Evolutionary conservation across 2,888 invertebrate genomes (phyloP), one percentile per base, ranked within the genome.

Genomic region (Rotaria macrura): DNA sequence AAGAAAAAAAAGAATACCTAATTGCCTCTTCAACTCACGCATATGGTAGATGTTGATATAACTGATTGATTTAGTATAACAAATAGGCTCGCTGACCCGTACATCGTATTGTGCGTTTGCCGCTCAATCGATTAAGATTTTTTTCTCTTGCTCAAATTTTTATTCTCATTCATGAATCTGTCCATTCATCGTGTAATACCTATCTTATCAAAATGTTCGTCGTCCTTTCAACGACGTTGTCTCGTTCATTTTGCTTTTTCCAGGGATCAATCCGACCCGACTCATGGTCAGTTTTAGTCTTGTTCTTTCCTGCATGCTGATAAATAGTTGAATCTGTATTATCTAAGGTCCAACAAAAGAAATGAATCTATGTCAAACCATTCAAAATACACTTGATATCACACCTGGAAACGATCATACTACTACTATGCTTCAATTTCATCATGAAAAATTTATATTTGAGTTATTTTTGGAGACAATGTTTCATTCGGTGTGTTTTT

Each of bases 401-500:
- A 94, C 95, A 0, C 91, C 99, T 87, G 93, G 93, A 88, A 93
- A 93, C 49, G 96, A 98, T 90, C 92, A 94, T 0, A 93, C 40
- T 38, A 12, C 79, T 43, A 79, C 43, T 43, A 79, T 79, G n/a
- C 29, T 84, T 84, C 4, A 52, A 5, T 52, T 52, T 52, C 47
- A 29, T 52, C 23, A 52, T 52, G 20, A 52, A 6, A 34, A 34
- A 38, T 34, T 38, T 17, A 17, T 65, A 65, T 65, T 34, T 20
- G 38, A 55, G 84, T 86, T 79, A n/a, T 97, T 85, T 98, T 98
- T 90, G 99, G 99, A 0, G 99, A 99, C 92, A 99, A 99, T 91
- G 96, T 99, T 0, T 96, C 94, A 0, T 99, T 99, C 90, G 99
- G 99, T 54, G 99, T 99, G 4, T 98, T 99, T 0, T 99, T 99